phyloP scores from a whole-genome alignment of 2,113 vertebrate species.

The Gallinago jamesoni region DNA sequence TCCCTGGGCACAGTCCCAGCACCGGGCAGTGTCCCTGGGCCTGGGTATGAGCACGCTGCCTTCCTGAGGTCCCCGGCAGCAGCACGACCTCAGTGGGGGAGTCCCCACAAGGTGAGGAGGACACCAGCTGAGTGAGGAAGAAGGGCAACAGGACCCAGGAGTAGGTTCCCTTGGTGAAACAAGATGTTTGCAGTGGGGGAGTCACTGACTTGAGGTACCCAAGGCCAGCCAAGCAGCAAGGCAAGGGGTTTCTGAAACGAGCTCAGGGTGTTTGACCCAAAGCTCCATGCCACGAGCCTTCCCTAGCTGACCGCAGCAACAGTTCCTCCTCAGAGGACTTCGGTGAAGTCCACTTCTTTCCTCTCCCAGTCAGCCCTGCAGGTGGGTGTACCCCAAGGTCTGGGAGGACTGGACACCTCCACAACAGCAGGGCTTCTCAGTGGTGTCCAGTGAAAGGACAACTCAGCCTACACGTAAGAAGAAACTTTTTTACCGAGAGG shows the following conservation, averaged over 20 bases:
- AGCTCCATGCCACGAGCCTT: not conserved
- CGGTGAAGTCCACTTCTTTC: not conserved
- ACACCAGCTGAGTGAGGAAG: not conserved
- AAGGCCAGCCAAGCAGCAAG: not conserved
- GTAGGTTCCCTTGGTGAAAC: not conserved
- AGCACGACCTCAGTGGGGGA: accelerated
- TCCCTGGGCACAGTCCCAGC: not conserved
- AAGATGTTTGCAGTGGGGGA: not conserved
- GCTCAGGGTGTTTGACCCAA: not conserved
- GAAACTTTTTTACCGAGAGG: not conserved
- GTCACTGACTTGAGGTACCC: not conserved
- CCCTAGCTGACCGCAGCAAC: not conserved
- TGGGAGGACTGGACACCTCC: not conserved
- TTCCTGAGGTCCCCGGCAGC: not conserved
- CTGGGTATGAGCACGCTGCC: accelerated
- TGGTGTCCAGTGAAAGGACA: not conserved
- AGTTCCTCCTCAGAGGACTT: not conserved
- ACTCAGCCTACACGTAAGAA: not conserved
- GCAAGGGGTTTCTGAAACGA: not conserved
- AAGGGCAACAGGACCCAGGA: not conserved
- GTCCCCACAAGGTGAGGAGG: not conserved
- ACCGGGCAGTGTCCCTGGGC: not conserved
- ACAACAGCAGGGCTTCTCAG: not conserved
- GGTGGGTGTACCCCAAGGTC: not conserved
- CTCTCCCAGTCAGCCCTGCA: not conserved